Percentiles rank a stretch among this genome's conserved stretches.
Conservation (phyloP, 2,113 vertebrate genomes). For the Callaeas wilsoni region DNA sequence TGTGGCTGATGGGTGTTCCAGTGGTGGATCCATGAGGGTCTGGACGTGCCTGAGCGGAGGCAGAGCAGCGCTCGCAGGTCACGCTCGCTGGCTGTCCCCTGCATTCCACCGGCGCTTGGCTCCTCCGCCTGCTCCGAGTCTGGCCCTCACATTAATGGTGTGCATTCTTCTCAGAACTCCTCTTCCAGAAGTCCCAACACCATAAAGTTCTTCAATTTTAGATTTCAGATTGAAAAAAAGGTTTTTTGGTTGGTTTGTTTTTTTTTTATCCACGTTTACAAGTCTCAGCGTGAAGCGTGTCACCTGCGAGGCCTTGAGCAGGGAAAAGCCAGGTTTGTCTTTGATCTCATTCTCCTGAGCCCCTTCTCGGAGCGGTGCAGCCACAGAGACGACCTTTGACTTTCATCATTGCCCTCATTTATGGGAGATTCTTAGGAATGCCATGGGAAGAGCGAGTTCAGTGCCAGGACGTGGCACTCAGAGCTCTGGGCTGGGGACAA, state of each 20-base stretch:
- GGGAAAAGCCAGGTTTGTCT: background rate
- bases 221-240: background rate
- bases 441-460: background rate
- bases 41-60: background rate
- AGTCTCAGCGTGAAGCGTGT: accelerated
- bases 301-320: background rate
- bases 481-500: background rate
- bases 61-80: background rate
- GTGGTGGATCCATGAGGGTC: background rate
- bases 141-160: background rate
- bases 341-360: background rate
- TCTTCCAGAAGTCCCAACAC: background rate
- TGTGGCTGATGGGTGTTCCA: background rate
- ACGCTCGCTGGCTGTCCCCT: background rate
- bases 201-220: background rate
- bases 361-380: background rate
- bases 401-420: background rate
- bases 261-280: background rate
- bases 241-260: background rate
- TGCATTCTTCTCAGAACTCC: background rate
- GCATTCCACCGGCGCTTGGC: background rate
- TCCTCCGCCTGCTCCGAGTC: background rate
- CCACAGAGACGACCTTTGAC: background rate
- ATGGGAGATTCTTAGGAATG: background rate
- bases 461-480: background rate